Percentiles rank a stretch among this genome's conserved stretches.
Evolutionary conservation across 2,113 vertebrate genomes (phyloP).

Genomic region (Orientallactaga bullata): DNA sequence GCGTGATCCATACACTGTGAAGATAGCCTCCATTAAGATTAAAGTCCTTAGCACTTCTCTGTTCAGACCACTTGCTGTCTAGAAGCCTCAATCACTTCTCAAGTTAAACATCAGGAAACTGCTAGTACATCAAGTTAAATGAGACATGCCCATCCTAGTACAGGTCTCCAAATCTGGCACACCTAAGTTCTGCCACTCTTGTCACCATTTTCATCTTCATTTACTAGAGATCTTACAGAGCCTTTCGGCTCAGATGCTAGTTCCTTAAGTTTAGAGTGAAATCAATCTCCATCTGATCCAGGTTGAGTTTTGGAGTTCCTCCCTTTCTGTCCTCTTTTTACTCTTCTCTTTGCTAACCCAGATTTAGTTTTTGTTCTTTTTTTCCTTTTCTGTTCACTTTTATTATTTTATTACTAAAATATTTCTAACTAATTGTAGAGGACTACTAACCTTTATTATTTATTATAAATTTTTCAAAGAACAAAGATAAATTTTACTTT

Average conservation of each 20-base stretch:
- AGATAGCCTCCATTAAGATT: neutral
- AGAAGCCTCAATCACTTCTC: neutral
- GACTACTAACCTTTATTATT: neutral
- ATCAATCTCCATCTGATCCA: neutral
- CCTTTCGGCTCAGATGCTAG: neutral
- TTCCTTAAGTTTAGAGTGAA: neutral
- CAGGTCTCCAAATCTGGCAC: neutral
- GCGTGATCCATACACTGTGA: fast-evolving
- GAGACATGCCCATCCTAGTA: no score
- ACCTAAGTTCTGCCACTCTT: neutral
- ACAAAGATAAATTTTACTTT: conserved; percentile 22
- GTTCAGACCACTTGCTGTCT: neutral
- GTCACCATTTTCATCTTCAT: neutral
- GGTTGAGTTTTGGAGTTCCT: neutral
- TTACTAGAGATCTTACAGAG: neutral
- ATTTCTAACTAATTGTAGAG: conserved; percentile 30
- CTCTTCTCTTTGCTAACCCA: no score
- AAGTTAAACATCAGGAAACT: neutral
- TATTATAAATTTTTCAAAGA: conserved; percentile 19
- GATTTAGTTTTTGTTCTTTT: no score
- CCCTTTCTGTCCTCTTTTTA: neutral
- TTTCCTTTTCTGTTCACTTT: neutral
- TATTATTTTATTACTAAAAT: neutral
- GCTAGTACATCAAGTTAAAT: neutral
- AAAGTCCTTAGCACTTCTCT: neutral